Percentiles rank a stretch among this genome's conserved stretches.
Evolutionary conservation across 2,113 vertebrate genomes (phyloP).

Genomic region (Cyprinodon brontotheroides): DNA sequence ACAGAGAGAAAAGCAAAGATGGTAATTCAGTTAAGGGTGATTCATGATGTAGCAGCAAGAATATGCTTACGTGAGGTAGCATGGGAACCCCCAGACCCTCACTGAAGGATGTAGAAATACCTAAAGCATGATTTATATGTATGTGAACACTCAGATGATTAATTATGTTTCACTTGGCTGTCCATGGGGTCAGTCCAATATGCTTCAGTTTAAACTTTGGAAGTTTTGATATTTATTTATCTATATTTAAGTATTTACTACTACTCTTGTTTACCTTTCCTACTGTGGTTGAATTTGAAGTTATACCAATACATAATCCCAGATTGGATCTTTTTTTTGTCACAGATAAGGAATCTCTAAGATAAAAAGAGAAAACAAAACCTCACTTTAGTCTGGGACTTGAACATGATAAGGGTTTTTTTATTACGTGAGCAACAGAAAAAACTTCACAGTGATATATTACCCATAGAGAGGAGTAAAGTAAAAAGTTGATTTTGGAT

Average conservation of each 20-base stretch:
- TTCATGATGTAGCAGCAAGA: conserved; percentile 51
- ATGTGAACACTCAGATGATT: conserved; percentile 22
- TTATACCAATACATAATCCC: not conserved
- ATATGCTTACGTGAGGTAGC: conserved; percentile 50
- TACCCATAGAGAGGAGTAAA: not conserved
- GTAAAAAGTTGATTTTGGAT: not conserved
- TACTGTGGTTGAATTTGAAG: not conserved
- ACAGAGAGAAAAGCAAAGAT: conserved; percentile 29
- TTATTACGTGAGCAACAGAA: not conserved
- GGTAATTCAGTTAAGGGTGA: conserved; percentile 34
- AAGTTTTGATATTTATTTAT: not conserved
- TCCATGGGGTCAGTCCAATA: conserved; percentile 13
- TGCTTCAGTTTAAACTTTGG: not conserved
- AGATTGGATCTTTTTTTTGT: not conserved
- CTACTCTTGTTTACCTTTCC: not conserved
- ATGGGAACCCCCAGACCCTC: conserved; percentile 30
- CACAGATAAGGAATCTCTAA: conserved; percentile 5
- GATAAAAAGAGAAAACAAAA: conserved; percentile 8
- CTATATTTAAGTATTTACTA: too few relatives aligned
- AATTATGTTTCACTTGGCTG: conserved; percentile 32
- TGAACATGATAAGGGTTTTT: conserved; percentile 5
- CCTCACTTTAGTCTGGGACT: not conserved
- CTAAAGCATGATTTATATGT: conserved; percentile 31
- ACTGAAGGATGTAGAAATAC: conserved; percentile 47
- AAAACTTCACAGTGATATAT: not conserved